Evolutionary conservation across 2,113 vertebrate genomes (phyloP).

Genomic region (Erpornis zantholeuca): DNA sequence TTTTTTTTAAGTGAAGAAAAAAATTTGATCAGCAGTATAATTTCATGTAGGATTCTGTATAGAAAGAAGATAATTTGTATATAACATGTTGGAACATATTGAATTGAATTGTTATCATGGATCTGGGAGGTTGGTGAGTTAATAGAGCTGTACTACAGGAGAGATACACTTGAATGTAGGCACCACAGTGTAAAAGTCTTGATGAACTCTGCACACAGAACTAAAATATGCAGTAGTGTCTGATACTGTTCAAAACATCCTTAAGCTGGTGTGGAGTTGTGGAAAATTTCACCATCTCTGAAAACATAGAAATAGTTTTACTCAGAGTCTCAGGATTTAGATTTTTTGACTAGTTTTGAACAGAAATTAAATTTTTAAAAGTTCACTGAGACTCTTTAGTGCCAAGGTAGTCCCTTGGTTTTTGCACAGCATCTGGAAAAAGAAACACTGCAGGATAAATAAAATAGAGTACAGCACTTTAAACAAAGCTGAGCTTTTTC

Average conservation of each 20-base stretch:
- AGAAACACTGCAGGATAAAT: neutral
- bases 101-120: neutral
- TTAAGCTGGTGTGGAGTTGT: neutral
- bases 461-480: neutral
- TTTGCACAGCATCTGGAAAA: neutral
- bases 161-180: neutral
- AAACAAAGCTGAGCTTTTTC: neutral
- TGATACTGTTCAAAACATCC: neutral
- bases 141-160: neutral
- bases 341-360: neutral
- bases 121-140: neutral
- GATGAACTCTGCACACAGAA: neutral
- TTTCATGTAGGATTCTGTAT: neutral
- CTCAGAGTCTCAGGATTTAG: neutral
- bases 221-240: neutral
- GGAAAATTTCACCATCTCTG: slow-evolving; percentile 17
- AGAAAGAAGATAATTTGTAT: slow-evolving; percentile 26
- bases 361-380: slow-evolving; percentile 9
- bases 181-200: neutral
- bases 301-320: neutral
- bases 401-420: neutral
- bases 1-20: neutral
- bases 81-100: neutral
- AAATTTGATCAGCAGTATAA: slow-evolving; percentile 37
- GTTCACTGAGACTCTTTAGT: neutral